Percentiles rank a stretch among this genome's conserved stretches.
Evolutionary conservation across 2,113 vertebrate genomes (phyloP).

Genomic region (Bufo bufo): DNA sequence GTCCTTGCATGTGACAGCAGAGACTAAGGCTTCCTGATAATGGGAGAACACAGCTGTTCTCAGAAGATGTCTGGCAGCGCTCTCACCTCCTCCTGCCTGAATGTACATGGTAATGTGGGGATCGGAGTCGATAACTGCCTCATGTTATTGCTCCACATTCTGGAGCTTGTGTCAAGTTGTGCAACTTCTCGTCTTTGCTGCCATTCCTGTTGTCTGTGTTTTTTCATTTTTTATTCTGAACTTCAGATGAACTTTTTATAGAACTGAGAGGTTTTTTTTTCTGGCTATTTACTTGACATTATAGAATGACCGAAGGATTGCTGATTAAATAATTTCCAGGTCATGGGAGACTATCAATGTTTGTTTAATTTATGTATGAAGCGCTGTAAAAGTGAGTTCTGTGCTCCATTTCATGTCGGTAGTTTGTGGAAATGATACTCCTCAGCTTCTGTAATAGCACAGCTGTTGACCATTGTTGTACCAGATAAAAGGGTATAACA

Average conservation of each 20-base stretch:
- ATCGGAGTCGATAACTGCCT: not conserved
- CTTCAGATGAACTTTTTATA: too few species aligned
- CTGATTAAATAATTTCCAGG: not conserved
- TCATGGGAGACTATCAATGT: too few species aligned
- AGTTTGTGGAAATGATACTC: not conserved
- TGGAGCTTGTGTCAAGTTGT: not conserved
- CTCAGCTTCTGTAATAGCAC: not conserved
- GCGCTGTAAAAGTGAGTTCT: not conserved
- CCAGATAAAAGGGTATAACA: constrained; percentile 34
- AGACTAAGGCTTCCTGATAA: not conserved
- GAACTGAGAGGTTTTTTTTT: too few species aligned
- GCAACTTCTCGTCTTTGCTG: not conserved
- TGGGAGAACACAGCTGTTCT: constrained; percentile 1
- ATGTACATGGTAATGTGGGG: not conserved
- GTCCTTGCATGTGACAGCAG: constrained; percentile 17
- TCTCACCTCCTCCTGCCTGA: not conserved
- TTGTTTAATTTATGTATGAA: not conserved
- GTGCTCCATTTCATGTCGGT: not conserved
- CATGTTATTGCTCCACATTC: not conserved
- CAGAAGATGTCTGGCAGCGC: not conserved
- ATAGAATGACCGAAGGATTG: not conserved
- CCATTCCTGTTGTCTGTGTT: too few species aligned
- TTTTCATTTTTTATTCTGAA: too few species aligned
- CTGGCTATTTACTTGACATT: not conserved
- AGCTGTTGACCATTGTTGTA: not conserved